Evolutionary conservation across 2,888 invertebrate species (phyloP).

Genomic region (Steinernema carpocapsae): DNA sequence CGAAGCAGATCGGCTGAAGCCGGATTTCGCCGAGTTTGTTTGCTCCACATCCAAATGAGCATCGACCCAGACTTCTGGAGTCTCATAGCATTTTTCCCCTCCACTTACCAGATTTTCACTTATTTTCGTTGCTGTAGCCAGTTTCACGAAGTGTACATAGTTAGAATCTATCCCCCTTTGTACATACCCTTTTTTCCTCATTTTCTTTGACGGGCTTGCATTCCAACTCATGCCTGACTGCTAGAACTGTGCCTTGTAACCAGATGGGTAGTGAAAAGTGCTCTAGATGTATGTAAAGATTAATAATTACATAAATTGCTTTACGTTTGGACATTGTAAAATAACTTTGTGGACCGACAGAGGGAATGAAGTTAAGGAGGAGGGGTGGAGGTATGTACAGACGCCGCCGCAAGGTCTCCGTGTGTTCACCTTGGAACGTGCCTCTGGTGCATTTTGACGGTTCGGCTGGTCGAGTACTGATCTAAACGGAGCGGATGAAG

Average conservation of each 20-base stretch:
- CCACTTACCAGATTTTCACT: not conserved
- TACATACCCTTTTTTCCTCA: not conserved
- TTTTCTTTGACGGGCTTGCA: slow-evolving; percentile 20
- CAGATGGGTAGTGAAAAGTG: not conserved
- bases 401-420: not conserved
- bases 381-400: slow-evolving; percentile 14
- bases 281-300: not conserved
- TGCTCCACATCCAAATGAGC: slow-evolving; percentile 31
- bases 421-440: not conserved
- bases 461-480: slow-evolving; percentile 19
- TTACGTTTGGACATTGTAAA: not conserved
- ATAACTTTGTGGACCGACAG: not conserved
- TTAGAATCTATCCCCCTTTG: not conserved
- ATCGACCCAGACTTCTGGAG: not conserved
- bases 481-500: not conserved
- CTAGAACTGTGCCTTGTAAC: slow-evolving; percentile 24
- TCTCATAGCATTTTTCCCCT: not conserved
- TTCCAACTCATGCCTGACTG: not conserved
- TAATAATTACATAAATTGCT: not conserved
- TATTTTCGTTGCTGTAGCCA: not conserved
- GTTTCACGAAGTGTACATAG: not conserved
- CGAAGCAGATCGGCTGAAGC: slow-evolving; percentile 57
- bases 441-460: slow-evolving; percentile 25
- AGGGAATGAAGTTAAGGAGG: not conserved
- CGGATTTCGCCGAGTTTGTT: slow-evolving; percentile 61